Evolutionary conservation across 2,888 invertebrate species (phyloP).

Genomic region (Andrena minutula): DNA sequence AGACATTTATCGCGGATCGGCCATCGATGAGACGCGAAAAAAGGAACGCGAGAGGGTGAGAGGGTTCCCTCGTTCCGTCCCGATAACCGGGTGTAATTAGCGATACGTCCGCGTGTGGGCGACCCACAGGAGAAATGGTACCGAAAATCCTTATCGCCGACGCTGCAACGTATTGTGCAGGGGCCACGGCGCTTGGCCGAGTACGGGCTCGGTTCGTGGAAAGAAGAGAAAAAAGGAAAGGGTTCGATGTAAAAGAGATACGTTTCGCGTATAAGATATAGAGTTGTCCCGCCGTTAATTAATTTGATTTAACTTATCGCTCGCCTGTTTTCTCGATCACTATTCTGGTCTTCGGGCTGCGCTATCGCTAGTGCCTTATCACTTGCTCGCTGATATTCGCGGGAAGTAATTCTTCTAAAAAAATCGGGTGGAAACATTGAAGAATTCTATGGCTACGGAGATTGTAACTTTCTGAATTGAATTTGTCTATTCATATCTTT

Average conservation of each 20-base stretch:
- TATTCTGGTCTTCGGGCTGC: too few relatives aligned
- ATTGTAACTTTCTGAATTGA: too few relatives aligned
- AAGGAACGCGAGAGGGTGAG: conserved; percentile 10
- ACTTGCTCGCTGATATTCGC: too few relatives aligned
- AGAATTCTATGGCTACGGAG: too few relatives aligned
- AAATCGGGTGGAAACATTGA: too few relatives aligned
- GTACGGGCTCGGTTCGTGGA: neutral
- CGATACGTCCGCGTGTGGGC: conserved; percentile 55
- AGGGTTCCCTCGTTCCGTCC: conserved; percentile 43
- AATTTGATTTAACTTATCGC: too few relatives aligned
- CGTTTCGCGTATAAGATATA: too few relatives aligned
- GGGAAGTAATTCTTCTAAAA: too few relatives aligned
- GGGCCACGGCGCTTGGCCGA: neutral
- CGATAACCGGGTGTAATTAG: conserved; percentile 66
- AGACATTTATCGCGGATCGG: conserved; percentile 76
- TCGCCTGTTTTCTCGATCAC: too few relatives aligned
- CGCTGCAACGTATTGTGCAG: conserved; percentile 13
- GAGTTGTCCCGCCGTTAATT: neutral
- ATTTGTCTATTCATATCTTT: too few relatives aligned
- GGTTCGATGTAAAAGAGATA: neutral
- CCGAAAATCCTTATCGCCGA: conserved; percentile 52
- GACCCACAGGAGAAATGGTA: conserved; percentile 24
- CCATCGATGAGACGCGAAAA: conserved; percentile 62
- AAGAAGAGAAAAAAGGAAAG: neutral
- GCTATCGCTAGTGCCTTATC: too few relatives aligned